These are phyloP conservation scores for Pyrocoelia pectoralis DNA, from an alignment of 2,888 invertebrate species.

Conservation along the genomic window DNA sequence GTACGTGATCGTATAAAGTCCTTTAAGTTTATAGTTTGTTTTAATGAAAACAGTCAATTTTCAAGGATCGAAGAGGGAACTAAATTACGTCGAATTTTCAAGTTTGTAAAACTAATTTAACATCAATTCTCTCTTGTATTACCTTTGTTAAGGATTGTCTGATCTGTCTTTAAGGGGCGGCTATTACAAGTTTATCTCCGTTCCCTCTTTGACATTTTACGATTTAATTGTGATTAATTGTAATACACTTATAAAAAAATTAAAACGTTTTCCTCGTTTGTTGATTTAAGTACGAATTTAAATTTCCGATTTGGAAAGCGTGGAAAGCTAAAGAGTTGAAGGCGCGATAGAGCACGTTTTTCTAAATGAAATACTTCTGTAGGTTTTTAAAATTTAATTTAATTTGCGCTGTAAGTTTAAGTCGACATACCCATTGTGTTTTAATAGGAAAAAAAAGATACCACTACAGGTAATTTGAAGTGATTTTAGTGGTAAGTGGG, in stretches of 20 bases:
- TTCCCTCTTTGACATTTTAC: too few species aligned
- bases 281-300: not conserved
- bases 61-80: not conserved
- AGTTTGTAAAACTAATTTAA: conserved; percentile 13
- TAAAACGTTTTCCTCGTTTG: not conserved
- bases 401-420: conserved; percentile 1
- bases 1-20: not conserved
- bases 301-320: not conserved
- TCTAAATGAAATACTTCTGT: not conserved
- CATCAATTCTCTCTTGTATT: conserved; percentile 8
- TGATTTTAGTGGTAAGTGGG: conserved; percentile 54
- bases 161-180: not conserved
- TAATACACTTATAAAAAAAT: not conserved
- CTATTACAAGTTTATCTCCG: too few species aligned
- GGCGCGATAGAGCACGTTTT: not conserved
- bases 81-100: not conserved
- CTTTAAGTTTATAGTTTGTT: conserved; percentile 5
- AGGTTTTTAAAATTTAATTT: not conserved
- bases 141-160: conserved; percentile 2
- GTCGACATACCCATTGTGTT: not conserved
- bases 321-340: not conserved
- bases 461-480: conserved; percentile 45
- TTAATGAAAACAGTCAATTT: conserved; percentile 4
- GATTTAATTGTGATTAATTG: not conserved
- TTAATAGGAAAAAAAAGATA: conserved; percentile 41